Percentiles rank a stretch among this genome's conserved stretches.
Evolutionary conservation across 2,797 vertebrate species (phyloP).

Genomic region (Micropoecilia bifurca): DNA sequence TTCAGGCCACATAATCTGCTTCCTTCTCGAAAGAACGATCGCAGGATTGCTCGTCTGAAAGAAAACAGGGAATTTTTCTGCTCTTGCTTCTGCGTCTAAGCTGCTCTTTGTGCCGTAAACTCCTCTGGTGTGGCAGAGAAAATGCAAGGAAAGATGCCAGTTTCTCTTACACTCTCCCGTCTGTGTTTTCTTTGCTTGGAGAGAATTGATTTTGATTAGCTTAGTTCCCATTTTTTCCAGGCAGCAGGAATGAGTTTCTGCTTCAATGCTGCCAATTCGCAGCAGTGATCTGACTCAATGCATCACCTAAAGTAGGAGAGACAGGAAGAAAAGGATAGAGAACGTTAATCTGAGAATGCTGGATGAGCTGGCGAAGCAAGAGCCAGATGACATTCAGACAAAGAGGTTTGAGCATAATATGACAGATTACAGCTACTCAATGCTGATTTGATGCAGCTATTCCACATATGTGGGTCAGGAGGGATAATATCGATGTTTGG

Average conservation of each 20-base stretch:
- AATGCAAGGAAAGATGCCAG: constrained; percentile 56
- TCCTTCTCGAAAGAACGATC: constrained; percentile 23
- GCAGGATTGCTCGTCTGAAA: constrained; percentile 13
- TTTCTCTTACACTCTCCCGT: constrained; percentile 50
- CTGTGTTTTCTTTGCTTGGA: constrained; percentile 57
- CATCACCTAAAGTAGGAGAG: constrained; percentile 36
- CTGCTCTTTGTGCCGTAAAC: constrained; percentile 25
- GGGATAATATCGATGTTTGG: constrained; percentile 51
- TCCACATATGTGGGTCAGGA: constrained; percentile 58
- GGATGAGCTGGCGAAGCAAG: constrained; percentile 60
- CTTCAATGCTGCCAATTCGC: constrained; percentile 53
- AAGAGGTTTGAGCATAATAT: constrained; percentile 40
- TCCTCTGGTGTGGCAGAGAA: not conserved
- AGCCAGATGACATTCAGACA: constrained; percentile 58
- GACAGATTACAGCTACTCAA: constrained; percentile 59
- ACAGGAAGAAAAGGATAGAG: constrained; percentile 54
- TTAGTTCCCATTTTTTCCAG: constrained; percentile 47
- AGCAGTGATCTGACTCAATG: constrained; percentile 49
- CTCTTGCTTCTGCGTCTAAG: not conserved
- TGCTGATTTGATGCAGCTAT: constrained; percentile 60
- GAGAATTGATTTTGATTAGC: constrained; percentile 65
- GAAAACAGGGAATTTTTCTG: constrained; percentile 12
- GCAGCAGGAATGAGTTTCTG: constrained; percentile 47
- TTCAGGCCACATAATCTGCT: constrained; percentile 45
- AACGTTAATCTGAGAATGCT: constrained; percentile 57